Conservation (phyloP, 2,888 invertebrate species). For the Tipula confusa region DNA sequence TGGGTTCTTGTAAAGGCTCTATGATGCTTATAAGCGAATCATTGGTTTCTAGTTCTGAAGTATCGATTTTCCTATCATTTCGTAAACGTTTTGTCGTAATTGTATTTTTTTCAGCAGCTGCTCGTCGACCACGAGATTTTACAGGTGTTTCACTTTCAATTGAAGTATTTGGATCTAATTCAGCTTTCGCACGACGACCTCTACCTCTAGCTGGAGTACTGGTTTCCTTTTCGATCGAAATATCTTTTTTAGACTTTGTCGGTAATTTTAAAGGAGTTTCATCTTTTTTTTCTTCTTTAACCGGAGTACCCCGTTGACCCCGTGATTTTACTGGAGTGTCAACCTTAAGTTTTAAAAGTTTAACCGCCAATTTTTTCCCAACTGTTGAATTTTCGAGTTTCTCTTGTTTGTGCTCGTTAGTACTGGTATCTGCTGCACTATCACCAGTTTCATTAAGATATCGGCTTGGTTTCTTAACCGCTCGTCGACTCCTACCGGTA, state of each 20-base stretch:
- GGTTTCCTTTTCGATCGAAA: no score
- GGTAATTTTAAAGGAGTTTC: neutral
- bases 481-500: neutral
- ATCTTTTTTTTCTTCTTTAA: neutral
- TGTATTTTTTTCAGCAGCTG: neutral
- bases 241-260: no score
- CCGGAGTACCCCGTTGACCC: neutral
- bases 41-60: neutral
- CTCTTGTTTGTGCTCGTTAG: neutral
- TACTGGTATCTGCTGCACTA: neutral
- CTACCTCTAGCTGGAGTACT: neutral
- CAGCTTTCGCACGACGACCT: neutral
- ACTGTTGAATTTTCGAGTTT: neutral
- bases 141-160: neutral
- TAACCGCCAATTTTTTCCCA: neutral
- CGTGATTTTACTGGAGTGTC: neutral
- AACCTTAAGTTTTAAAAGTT: neutral
- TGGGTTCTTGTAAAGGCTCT: neutral
- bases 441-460: neutral
- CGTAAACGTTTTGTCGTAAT: neutral
- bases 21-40: neutral
- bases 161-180: neutral
- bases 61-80: neutral
- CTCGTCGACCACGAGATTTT: neutral
- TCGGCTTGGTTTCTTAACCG: neutral